phyloP scores from a whole-genome alignment of 2,888 invertebrate genomes.

The Tetranychus truncatus region DNA sequence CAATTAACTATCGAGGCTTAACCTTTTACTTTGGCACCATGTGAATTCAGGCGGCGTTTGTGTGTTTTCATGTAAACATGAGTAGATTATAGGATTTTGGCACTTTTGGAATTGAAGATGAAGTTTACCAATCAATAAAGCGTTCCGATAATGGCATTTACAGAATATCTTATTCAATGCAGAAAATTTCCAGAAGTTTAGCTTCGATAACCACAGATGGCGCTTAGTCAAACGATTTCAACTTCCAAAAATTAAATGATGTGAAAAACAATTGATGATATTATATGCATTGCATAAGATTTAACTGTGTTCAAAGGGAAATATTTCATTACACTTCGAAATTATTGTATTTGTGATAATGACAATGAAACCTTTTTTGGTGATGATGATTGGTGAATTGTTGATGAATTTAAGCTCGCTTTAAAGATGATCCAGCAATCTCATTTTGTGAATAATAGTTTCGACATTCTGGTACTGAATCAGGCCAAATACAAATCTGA shows the following conservation, averaged over 20 bases:
- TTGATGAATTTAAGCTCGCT: neutral
- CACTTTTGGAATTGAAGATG: neutral
- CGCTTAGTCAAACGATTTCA: too few species aligned
- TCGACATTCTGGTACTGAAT: conserved; percentile 24
- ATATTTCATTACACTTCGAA: too few species aligned
- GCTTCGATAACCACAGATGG: too few species aligned
- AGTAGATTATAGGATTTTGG: neutral
- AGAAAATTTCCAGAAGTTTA: too few species aligned
- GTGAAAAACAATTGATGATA: too few species aligned
- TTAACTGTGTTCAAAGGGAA: too few species aligned
- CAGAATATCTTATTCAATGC: too few species aligned
- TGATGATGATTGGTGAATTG: neutral
- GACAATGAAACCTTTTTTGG: neutral
- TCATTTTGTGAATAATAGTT: conserved; percentile 10
- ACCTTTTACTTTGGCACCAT: neutral
- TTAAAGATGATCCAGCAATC: neutral
- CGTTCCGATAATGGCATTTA: too few species aligned
- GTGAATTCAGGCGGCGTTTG: neutral
- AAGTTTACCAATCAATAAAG: neutral
- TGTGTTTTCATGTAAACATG: neutral
- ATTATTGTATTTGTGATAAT: too few species aligned
- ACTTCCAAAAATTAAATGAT: too few species aligned
- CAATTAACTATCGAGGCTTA: neutral
- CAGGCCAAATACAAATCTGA: conserved; percentile 25
- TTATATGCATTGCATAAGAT: too few species aligned